Base-by-base conservation (phyloP, 2,797 vertebrate genomes). In the Pelobates cultripes region DNA sequence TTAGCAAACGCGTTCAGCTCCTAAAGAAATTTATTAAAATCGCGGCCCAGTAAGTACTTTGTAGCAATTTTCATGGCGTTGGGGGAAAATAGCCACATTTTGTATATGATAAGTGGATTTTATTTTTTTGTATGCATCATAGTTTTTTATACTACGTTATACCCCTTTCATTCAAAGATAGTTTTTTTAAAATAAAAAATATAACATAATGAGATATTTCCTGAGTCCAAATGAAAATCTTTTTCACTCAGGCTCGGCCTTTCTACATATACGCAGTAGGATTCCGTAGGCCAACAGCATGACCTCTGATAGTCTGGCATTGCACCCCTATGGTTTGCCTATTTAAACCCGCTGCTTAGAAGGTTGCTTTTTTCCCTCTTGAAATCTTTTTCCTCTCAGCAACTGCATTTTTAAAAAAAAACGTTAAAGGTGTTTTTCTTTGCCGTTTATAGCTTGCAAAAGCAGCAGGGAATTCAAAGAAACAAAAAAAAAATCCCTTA, bases 1-100 rank as follows among this genome's bases (percentile, higher is more conserved):
- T 99, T 88, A 97, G 95, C 93, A 99, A 99, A 85, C 94, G 98
- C 43, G 98, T 99, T 87, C 98, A 99, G 85, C 96, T 99, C 51
- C 93, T 99, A 86, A 99, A 99, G 93, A 99, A 99, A 92, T 99
- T 98, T 87, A 97, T 99, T 91, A 99, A 99, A 94, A 97, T 99
- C 67, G 97, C 97, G 66, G 96, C 97, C 42, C 97, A 99, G 98
- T 99, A 93, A 96, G 97, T 95, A 86, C 76, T 70, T 83, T 78
- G 45, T 70, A 51, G 70, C 66, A 64, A 71, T 84, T 79, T 79
- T 17, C 44, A 75, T 64, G 74, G 42, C 3, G 77, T 14, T 44
- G 14, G n/a, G 3, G 43, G 6, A 82, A 53, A 51, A 45, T 64
- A 75, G 28, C 2, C 28, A 12, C 13, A 42, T 76, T 79, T 79